A percentile compares a stretch with the other conserved stretches of the same genome.
These are phyloP conservation scores for Zaprionus lachaisei DNA, from an alignment of 1,140 invertebrate genomes.

Conservation along the genomic window DNA sequence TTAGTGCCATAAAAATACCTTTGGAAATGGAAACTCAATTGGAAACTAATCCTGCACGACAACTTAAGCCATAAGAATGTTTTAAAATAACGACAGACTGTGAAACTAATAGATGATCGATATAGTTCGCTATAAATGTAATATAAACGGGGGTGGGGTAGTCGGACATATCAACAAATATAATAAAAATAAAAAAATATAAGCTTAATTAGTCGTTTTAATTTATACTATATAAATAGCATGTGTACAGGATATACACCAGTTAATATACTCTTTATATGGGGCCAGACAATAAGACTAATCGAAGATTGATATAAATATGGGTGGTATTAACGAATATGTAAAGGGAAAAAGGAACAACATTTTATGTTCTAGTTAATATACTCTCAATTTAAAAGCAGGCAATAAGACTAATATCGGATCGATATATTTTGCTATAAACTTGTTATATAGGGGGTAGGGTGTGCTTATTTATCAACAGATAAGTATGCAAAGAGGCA, in stretches of 20 bases:
- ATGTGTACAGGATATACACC: background rate
- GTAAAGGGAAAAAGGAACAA: background rate
- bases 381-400: too few relatives aligned
- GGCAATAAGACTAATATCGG: too few relatives aligned
- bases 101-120: background rate
- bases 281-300: background rate
- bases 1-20: slow-evolving; percentile 30
- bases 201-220: background rate
- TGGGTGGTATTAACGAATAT: background rate
- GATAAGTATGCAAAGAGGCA: too few relatives aligned
- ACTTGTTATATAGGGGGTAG: too few relatives aligned
- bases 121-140: background rate
- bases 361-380: too few relatives aligned
- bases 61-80: slow-evolving; percentile 12
- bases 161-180: background rate
- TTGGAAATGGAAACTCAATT: slow-evolving; percentile 23
- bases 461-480: too few relatives aligned
- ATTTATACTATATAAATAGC: background rate
- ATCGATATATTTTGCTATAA: too few relatives aligned
- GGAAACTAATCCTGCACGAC: slow-evolving; percentile 25
- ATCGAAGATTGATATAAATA: background rate
- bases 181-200: too few relatives aligned
- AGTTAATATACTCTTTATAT: background rate
- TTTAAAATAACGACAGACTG: background rate
- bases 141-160: background rate